Percentiles rank a stretch among this genome's conserved stretches.
These are phyloP conservation scores for Thunnus albacares DNA, from an alignment of 2,797 vertebrate species.

Conservation along the genomic window DNA sequence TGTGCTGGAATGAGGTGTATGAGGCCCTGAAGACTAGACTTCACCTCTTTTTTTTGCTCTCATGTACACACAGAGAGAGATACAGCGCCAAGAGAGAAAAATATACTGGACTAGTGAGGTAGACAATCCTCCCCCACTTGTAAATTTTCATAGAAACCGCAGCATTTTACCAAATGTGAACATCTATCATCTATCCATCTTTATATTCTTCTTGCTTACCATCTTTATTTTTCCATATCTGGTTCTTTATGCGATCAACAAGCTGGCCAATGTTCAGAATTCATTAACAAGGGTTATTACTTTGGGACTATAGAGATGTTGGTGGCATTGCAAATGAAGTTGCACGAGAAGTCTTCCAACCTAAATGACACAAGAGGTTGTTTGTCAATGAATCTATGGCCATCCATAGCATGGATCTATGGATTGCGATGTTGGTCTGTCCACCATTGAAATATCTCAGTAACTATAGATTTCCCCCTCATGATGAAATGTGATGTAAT, in stretches of 20 bases:
- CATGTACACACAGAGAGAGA: slow-evolving; percentile 7
- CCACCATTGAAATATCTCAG: no score
- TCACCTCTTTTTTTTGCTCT: slow-evolving; percentile 30
- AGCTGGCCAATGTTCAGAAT: slow-evolving; percentile 1
- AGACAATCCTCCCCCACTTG: slow-evolving; percentile 32
- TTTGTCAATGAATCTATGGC: no score
- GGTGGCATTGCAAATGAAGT: neutral
- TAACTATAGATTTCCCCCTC: neutral
- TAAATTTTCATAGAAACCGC: slow-evolving; percentile 58
- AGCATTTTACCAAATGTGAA: slow-evolving; percentile 47
- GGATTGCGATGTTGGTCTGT: neutral
- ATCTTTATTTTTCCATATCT: slow-evolving; percentile 44
- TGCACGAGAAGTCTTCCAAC: neutral
- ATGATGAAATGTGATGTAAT: neutral
- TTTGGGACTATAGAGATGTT: neutral
- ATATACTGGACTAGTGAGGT: slow-evolving; percentile 12
- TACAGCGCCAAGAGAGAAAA: slow-evolving; percentile 45
- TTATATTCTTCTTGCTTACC: slow-evolving; percentile 31
- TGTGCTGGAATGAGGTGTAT: slow-evolving; percentile 37
- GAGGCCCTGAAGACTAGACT: slow-evolving; percentile 42
- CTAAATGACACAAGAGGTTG: neutral
- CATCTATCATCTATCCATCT: slow-evolving; percentile 10
- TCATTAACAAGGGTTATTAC: neutral
- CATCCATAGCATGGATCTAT: neutral
- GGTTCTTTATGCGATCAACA: slow-evolving; percentile 16